Evolutionary conservation across 2,888 invertebrate genomes (phyloP), one percentile per base, ranked within the genome.

Genomic region (Calephelis perditalis): DNA sequence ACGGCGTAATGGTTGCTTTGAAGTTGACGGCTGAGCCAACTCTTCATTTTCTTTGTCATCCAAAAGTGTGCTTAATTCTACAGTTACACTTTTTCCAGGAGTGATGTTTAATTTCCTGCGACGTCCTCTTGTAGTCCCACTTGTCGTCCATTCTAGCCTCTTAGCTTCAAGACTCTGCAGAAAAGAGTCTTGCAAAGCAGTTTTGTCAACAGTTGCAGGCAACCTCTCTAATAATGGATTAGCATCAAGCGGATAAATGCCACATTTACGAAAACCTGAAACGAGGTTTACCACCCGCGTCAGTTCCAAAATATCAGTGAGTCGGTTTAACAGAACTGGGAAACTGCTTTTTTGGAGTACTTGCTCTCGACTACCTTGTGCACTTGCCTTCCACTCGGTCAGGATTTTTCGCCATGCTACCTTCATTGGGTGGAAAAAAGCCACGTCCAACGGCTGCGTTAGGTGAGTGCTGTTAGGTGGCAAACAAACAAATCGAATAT

Each of bases 401-500:
- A 26, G 26, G 26, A 26, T 26, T 26, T 26, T 26, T 26, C 26
- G 26, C 26, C 26, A 73, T 45, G 59, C 63, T 40, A 58, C 63
- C 67, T 75, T 74, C 64, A 76, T 58, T 26, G 74, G 71, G 8
- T 63, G 58, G 62, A 74, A 75, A 56, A 59, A 69, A 70, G 72
- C 68, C 7, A 74, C 73, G 63, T 74, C 75, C 35, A 76, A 67
- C 7, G 73, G 73, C 60, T 76, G 74, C n/a, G 59, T 62, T 35
- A 62, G 43, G 35, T 73, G 73, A 7, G 74, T 76, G 36, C 71
- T 66, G 63, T 78, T 77, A 37, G 76, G 70, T 43, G 76, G 76
- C 47, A 79, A 64, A 62, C 67, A 74, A 55, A 79, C 67, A 66
- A 79, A 81, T 37, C 61, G 63, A 60, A 81, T 78, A 65, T 77